Evolutionary conservation across 2,113 vertebrate genomes (phyloP), one percentile per base, ranked within the genome.

Genomic region (Catharus fuscescens): DNA sequence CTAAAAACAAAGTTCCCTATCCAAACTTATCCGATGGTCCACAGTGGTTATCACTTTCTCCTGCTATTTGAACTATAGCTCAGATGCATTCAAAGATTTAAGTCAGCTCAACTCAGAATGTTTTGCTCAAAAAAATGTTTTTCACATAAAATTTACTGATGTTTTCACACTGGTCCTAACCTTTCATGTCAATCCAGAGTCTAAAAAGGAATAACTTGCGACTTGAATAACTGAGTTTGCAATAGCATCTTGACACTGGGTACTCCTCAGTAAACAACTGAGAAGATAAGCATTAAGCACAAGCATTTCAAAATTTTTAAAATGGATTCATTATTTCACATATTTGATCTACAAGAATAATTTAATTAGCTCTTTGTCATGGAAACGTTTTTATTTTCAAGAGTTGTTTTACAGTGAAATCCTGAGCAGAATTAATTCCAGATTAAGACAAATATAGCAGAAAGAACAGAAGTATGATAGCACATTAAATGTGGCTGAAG

Each of bases 401-500:
- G 18, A 80, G 59, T 17, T 47, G n/a, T 48, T 86, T 91, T 56
- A 47, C 72, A 60, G 50, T 38, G 23, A 91, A 96, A 57, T 80
- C 14, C 50, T 73, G 21, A 86, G 34, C 18, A 78, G 36, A 88
- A 78, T 36, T 78, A 36, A 50, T 86, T 95, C 32, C 69, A 91
- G 42, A 57, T 59, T 50, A 89, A 84, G 60, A 89, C 47, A 91
- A 94, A 91, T 78, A 87, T 5, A 92, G 69, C 44, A 87, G 70
- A 92, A 73, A 54, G 60, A 94, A 88, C 56, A 92, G 52, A 92
- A 82, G 73, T 25, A 64, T 4, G 45, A 81, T 15, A 52, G 53
- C 64, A 73, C 32, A 92, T 64, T 18, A 81, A 90, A 71, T 71
- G 88, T 6, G 6, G 69, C 69, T 89, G 56, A 91, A 80, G 47